phyloP scores from a whole-genome alignment of 2,113 vertebrate species.

The Malurus melanocephalus region DNA sequence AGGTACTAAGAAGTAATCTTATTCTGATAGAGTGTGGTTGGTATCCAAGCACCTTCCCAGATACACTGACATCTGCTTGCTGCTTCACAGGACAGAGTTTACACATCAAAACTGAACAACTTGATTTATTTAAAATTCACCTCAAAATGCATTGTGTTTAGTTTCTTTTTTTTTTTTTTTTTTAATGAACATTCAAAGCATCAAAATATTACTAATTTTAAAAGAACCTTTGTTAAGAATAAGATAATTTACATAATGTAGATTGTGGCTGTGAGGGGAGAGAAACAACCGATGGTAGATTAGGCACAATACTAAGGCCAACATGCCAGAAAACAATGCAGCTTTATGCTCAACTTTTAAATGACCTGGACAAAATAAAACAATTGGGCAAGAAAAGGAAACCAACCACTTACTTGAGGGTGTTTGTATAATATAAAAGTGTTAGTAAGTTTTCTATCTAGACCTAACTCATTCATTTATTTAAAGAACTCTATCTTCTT shows the following conservation, averaged over 20 bases:
- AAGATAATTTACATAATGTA: constrained; percentile 59
- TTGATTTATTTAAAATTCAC: constrained; percentile 76
- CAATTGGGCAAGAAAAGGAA: not conserved
- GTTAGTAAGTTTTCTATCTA: constrained; percentile 64
- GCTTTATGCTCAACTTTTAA: constrained; percentile 25
- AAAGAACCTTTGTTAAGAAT: constrained; percentile 61
- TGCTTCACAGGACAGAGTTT: constrained; percentile 51
- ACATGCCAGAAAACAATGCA: constrained; percentile 35
- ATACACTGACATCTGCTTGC: not conserved
- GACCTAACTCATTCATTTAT: constrained; percentile 31
- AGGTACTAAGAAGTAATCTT: not conserved
- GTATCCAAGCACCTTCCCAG: not conserved
- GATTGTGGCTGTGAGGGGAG: constrained; percentile 30
- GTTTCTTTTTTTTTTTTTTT: constrained; percentile 43
- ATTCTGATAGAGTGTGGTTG: not conserved
- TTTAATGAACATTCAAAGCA: constrained; percentile 71
- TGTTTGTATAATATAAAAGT: not conserved
- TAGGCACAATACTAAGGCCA: constrained; percentile 60
- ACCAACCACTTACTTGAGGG: not conserved
- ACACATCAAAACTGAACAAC: constrained; percentile 65
- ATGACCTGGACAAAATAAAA: constrained; percentile 9
- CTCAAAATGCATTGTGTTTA: constrained; percentile 72
- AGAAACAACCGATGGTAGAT: constrained; percentile 13
- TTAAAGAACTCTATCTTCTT: constrained; percentile 49
- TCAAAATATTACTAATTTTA: constrained; percentile 68